A percentile compares a stretch with the other conserved stretches of the same genome.
phyloP scores from a whole-genome alignment of 2,113 vertebrate genomes.

The Menidia beryllina region DNA sequence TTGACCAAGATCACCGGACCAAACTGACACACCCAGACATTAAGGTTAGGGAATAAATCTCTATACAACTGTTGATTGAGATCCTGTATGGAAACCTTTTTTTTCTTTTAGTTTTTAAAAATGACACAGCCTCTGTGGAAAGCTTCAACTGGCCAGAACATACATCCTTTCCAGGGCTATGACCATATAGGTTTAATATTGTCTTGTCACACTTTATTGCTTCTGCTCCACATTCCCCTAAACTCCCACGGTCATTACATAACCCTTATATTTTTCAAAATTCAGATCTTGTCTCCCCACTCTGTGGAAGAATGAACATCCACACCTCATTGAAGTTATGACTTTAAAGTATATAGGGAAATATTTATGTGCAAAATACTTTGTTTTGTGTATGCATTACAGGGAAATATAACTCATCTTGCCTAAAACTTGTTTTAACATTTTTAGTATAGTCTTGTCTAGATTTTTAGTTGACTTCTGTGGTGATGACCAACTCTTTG shows the following conservation, averaged over 20 bases:
- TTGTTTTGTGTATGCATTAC: slow-evolving; percentile 18
- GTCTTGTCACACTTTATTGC: slow-evolving; percentile 3
- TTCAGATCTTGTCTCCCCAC: neutral
- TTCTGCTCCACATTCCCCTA: slow-evolving; percentile 4
- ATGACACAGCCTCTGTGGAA: neutral
- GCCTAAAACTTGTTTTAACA: neutral
- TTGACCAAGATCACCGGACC: too few species aligned
- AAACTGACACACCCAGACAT: too few species aligned
- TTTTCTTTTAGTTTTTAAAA: slow-evolving; percentile 2
- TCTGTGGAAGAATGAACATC: neutral
- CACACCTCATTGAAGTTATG: neutral
- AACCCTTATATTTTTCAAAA: neutral
- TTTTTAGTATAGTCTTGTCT: neutral
- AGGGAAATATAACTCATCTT: slow-evolving; percentile 7
- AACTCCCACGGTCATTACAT: neutral
- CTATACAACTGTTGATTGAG: too few species aligned
- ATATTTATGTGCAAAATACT: slow-evolving; percentile 13
- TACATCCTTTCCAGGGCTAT: neutral
- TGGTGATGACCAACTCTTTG: slow-evolving; percentile 5
- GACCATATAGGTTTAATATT: slow-evolving; percentile 10
- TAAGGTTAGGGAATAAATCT: too few species aligned
- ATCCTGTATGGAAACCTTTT: too few species aligned
- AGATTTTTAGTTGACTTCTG: slow-evolving; percentile 16
- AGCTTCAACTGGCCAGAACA: slow-evolving; percentile 9
- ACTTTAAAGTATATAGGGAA: slow-evolving; percentile 16